Percentiles rank a stretch among this genome's conserved stretches.
Conservation (phyloP, 1,140 invertebrate species). For the Drosophila takahashii region DNA sequence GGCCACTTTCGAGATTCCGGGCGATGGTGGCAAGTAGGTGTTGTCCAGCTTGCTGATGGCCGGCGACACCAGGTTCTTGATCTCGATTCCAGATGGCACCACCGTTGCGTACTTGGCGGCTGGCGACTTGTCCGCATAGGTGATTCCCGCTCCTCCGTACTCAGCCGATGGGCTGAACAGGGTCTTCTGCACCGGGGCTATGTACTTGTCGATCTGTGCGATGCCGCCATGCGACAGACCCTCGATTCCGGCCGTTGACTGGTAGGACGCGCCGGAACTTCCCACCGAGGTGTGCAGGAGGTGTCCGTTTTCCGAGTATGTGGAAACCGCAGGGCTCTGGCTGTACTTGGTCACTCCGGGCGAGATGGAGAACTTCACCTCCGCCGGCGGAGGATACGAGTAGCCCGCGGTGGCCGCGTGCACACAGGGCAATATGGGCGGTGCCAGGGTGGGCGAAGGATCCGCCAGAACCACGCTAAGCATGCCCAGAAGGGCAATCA, state of each 20-base stretch:
- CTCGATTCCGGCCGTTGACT: conserved; percentile 55
- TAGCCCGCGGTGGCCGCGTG: conserved; percentile 67
- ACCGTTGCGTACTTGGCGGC: conserved; percentile 76
- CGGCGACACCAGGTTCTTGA: conserved; percentile 73
- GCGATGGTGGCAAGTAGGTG: conserved; percentile 54
- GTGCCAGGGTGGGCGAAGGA: conserved; percentile 57
- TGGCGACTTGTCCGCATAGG: conserved; percentile 80
- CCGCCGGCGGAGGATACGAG: conserved; percentile 61
- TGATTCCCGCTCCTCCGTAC: conserved; percentile 63
- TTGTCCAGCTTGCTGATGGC: conserved; percentile 48
- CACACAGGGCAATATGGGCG: conserved; percentile 63
- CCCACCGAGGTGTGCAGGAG: conserved; percentile 68
- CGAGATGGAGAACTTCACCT: conserved; percentile 77
- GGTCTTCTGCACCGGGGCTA: conserved; percentile 63
- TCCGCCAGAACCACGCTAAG: conserved; percentile 57
- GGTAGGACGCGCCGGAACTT: conserved; percentile 56
- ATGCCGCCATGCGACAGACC: conserved; percentile 58
- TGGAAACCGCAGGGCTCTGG: conserved; percentile 62
- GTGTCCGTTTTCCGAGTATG: conserved; percentile 72
- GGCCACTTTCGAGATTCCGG: conserved; percentile 50
- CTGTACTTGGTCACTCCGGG: conserved; percentile 69
- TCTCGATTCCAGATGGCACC: conserved; percentile 74
- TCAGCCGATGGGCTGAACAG: conserved; percentile 64
- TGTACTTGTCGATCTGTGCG: conserved; percentile 64
- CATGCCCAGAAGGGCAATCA: conserved; percentile 56